Evolutionary conservation across 2,888 invertebrate genomes (phyloP).

Genomic region (Temnothorax rugatulus): DNA sequence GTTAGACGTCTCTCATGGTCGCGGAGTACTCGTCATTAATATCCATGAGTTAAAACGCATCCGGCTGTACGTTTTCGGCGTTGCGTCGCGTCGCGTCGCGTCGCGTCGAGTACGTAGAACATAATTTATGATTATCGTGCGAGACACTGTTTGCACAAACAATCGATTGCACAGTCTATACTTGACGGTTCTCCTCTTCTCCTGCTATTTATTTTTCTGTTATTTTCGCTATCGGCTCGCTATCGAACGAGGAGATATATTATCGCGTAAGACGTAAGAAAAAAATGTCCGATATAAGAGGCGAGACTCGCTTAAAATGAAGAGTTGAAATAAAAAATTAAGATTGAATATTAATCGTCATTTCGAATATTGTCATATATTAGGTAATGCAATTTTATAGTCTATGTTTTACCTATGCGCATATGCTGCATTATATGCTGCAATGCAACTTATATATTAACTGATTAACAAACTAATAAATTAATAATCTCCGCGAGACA

Average conservation of each 20-base stretch:
- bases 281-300: not conserved
- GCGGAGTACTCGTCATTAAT: constrained; percentile 65
- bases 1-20: constrained; percentile 51
- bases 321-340: not conserved
- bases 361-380: no score
- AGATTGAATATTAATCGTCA: not conserved
- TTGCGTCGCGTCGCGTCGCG: not conserved
- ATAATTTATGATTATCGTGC: constrained; percentile 60
- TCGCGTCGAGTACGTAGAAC: constrained; percentile 49
- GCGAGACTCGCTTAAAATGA: not conserved
- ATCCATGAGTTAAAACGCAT: constrained; percentile 72
- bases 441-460: not conserved
- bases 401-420: not conserved
- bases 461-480: not conserved
- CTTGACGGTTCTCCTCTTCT: no score
- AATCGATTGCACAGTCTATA: not conserved
- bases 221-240: not conserved
- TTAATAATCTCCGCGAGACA: not conserved
- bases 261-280: not conserved
- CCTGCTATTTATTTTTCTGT: constrained; percentile 8
- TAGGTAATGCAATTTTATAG: not conserved
- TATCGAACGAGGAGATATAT: not conserved
- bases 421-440: not conserved
- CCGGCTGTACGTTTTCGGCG: constrained; percentile 57
- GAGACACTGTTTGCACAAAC: constrained; percentile 52